Evolutionary conservation across 2,113 vertebrate genomes (phyloP).

Genomic region (Equus przewalskii): DNA sequence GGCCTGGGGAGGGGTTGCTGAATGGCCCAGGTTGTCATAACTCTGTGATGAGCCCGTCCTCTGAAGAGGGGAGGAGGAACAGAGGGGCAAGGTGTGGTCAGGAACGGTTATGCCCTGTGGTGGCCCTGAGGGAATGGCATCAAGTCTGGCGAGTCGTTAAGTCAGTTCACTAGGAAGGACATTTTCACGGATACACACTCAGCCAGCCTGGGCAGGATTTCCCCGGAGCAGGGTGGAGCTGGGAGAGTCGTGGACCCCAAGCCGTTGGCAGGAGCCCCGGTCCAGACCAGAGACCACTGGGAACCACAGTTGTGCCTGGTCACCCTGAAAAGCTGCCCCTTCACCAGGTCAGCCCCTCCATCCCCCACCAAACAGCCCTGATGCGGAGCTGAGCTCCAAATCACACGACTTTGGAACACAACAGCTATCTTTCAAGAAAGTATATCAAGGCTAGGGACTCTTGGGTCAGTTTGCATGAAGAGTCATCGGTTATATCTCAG

Average conservation of each 20-base stretch:
- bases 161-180: not conserved
- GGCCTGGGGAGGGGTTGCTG: fast-evolving
- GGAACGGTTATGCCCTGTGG: not conserved
- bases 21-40: not conserved
- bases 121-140: not conserved
- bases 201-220: not conserved
- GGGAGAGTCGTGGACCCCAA: not conserved
- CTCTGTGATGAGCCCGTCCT: not conserved
- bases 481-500: not conserved
- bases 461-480: not conserved
- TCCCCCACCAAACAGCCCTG: not conserved
- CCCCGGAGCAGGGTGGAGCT: not conserved
- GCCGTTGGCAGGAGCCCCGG: not conserved
- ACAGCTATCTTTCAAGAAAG: not conserved
- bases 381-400: not conserved
- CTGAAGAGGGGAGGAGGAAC: not conserved
- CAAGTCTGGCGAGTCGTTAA: not conserved
- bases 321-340: not conserved
- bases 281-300: not conserved
- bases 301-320: not conserved
- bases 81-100: not conserved
- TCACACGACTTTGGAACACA: not conserved
- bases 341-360: not conserved
- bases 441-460: not conserved
- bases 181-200: not conserved